Conservation (phyloP, 2,888 invertebrate species). For the Hydroisotoma schaefferi region DNA sequence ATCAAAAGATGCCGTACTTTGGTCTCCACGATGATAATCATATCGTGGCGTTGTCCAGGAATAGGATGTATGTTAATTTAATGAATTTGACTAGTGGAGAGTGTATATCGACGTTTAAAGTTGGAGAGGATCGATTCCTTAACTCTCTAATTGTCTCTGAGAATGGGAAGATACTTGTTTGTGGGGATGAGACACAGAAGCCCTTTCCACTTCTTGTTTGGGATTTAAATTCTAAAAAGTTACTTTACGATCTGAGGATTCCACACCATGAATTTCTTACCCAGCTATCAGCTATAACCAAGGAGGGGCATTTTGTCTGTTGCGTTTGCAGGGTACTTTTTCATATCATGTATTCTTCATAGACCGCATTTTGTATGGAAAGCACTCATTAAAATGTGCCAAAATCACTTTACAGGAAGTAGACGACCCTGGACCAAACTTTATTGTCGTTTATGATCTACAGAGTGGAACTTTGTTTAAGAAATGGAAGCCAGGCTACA, state of each 20-base stretch:
- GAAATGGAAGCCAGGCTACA: conserved; percentile 83
- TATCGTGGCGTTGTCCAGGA: conserved; percentile 75
- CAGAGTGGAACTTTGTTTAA: conserved; percentile 86
- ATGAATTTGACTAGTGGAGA: conserved; percentile 79
- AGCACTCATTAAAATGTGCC: not conserved
- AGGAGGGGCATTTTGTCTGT: conserved; percentile 66
- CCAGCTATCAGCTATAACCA: conserved; percentile 75
- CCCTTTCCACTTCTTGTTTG: conserved; percentile 85
- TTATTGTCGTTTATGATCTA: conserved; percentile 84
- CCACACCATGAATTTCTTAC: conserved; percentile 86
- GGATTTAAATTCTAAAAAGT: conserved; percentile 77
- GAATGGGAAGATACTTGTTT: conserved; percentile 80
- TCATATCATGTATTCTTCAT: not conserved
- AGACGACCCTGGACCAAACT: conserved; percentile 76
- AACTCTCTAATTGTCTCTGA: conserved; percentile 82
- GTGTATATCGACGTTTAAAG: conserved; percentile 78
- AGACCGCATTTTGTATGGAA: not conserved
- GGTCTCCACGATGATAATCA: conserved; percentile 76
- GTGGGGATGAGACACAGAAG: conserved; percentile 88
- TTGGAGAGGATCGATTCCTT: conserved; percentile 80
- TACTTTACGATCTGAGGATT: conserved; percentile 80
- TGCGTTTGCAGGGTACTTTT: conserved; percentile 56
- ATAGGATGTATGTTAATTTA: conserved; percentile 84
- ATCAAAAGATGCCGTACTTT: conserved; percentile 88
- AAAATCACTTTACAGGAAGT: conserved; percentile 57